Percentiles rank a stretch among this genome's conserved stretches.
phyloP scores from a whole-genome alignment of 2,113 vertebrate genomes.

The Nesogale talazaci region DNA sequence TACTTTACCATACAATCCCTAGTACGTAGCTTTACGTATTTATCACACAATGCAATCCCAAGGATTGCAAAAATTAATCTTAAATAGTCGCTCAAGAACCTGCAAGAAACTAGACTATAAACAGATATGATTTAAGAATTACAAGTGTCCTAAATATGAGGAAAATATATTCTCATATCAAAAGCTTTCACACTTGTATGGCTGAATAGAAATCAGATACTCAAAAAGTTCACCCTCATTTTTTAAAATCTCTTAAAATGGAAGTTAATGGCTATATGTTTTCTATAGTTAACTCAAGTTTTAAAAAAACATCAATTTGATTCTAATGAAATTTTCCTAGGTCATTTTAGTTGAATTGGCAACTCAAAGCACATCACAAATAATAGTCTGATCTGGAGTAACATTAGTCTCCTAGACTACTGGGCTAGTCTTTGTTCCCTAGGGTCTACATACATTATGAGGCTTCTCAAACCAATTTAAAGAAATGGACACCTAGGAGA shows the following conservation, averaged over 20 bases:
- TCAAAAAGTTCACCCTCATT: conserved; percentile 46
- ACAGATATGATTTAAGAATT: conserved; percentile 61
- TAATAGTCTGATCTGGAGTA: neutral
- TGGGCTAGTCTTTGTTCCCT: neutral
- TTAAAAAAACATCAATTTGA: conserved; percentile 43
- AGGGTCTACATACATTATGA: too few relatives aligned
- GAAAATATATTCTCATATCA: conserved; percentile 60
- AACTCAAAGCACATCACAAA: conserved; percentile 41
- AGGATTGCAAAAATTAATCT: conserved; percentile 56
- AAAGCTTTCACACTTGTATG: conserved; percentile 58
- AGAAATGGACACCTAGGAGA: conserved; percentile 34
- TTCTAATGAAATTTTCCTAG: conserved; percentile 45
- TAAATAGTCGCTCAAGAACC: conserved; percentile 48
- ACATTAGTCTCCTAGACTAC: neutral
- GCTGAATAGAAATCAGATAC: conserved; percentile 43
- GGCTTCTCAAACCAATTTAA: conserved; percentile 45
- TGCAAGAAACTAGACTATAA: conserved; percentile 68
- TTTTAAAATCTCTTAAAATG: conserved; percentile 61
- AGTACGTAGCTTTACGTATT: conserved; percentile 57
- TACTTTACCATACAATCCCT: conserved; percentile 61
- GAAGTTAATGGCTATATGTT: conserved; percentile 39
- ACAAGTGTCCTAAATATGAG: conserved; percentile 48
- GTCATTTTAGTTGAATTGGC: conserved; percentile 36
- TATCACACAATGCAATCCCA: conserved; percentile 59
- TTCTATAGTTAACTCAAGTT: conserved; percentile 14